Evolutionary conservation across 2,113 vertebrate genomes (phyloP).

Genomic region (Chitala chitala): DNA sequence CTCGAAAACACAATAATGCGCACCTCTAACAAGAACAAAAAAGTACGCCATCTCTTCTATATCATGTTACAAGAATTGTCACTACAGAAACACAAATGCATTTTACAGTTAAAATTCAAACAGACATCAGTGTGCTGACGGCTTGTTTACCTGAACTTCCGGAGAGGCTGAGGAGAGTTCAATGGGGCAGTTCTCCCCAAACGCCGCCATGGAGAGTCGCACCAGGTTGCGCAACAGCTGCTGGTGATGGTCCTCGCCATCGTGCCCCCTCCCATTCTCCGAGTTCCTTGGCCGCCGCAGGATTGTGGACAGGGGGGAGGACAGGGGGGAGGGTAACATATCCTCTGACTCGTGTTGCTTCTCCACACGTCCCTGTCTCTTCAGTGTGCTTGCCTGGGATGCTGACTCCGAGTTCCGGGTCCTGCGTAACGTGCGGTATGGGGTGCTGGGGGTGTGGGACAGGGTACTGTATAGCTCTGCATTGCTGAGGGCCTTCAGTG

Average conservation of each 20-base stretch:
- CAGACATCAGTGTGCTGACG: background rate
- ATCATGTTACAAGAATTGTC: background rate
- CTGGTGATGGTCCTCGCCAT: conserved; percentile 63
- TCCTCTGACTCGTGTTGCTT: conserved; percentile 18
- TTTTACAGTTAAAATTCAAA: background rate
- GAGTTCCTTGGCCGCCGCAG: conserved; percentile 57
- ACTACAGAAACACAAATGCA: background rate
- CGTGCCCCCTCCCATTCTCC: conserved; percentile 34
- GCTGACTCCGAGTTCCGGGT: conserved; percentile 52
- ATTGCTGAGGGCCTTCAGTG: conserved; percentile 48
- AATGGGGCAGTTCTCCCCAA: conserved; percentile 71
- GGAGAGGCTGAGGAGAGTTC: conserved; percentile 77
- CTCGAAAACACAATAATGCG: background rate
- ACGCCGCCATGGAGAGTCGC: conserved; percentile 84
- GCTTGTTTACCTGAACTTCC: conserved; percentile 80
- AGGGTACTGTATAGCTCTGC: conserved; percentile 52
- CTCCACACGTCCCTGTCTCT: conserved; percentile 40
- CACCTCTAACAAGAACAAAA: background rate
- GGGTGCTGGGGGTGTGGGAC: conserved; percentile 45
- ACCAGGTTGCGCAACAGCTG: conserved; percentile 82
- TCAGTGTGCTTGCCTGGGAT: conserved; percentile 52
- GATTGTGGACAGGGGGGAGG: conserved; percentile 30
- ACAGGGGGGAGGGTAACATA: background rate
- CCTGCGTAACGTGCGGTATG: conserved; percentile 51
- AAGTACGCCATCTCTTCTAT: conserved; percentile 2